Percentiles rank a stretch among this genome's conserved stretches.
phyloP scores from a whole-genome alignment of 2,113 vertebrate genomes.

The Eurypyga helias region DNA sequence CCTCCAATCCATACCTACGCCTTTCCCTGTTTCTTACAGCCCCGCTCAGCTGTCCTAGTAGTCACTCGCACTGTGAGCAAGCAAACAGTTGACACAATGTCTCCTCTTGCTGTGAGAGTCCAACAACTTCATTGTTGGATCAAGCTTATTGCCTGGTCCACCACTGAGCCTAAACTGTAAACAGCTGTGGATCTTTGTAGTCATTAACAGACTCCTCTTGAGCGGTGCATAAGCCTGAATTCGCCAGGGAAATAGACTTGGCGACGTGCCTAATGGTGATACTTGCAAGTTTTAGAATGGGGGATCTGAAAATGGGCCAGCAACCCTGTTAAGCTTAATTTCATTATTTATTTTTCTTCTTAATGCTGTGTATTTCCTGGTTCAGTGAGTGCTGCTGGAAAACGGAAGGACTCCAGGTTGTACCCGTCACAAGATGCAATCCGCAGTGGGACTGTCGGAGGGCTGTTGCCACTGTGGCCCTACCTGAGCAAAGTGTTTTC shows the following conservation, averaged over 20 bases:
- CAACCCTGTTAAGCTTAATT: constrained; percentile 67
- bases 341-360: constrained; percentile 68
- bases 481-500: neutral
- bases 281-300: constrained; percentile 64
- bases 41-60: neutral
- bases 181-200: constrained; percentile 73
- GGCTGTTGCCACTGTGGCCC: neutral
- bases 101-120: constrained; percentile 58
- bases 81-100: constrained; percentile 55
- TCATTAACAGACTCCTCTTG: constrained; percentile 70
- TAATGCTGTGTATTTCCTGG: constrained; percentile 14
- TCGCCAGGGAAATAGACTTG: constrained; percentile 62
- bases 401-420: neutral
- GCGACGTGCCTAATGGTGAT: constrained; percentile 65
- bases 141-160: constrained; percentile 68
- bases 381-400: constrained; percentile 33
- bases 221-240: constrained; percentile 61
- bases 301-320: constrained; percentile 69
- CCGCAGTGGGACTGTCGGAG: neutral
- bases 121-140: constrained; percentile 66
- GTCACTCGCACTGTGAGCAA: neutral
- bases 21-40: neutral
- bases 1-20: neutral
- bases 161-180: constrained; percentile 67
- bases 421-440: neutral